These are phyloP conservation scores for Ramazzottius varieornatus DNA, from an alignment of 2,888 invertebrate species.

Conservation along the genomic window DNA sequence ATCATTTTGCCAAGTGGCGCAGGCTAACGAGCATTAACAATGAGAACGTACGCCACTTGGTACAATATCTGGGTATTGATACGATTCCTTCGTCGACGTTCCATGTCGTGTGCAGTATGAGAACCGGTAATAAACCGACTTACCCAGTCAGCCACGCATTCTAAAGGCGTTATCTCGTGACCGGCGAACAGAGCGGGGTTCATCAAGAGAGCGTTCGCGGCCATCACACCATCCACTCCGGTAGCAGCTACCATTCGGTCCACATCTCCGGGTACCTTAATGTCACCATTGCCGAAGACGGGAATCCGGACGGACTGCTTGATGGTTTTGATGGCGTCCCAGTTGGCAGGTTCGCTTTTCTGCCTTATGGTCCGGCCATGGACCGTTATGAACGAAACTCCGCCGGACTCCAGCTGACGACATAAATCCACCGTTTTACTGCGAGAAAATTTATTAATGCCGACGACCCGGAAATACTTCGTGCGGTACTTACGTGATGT, in stretches of 20 bases:
- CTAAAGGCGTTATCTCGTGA: conserved; percentile 19
- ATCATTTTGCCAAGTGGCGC: too few species aligned
- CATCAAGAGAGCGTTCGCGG: conserved; percentile 25
- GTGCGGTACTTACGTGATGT: conserved; percentile 27
- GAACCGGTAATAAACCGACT: conserved; percentile 12
- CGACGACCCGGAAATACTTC: neutral
- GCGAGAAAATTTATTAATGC: conserved; percentile 5
- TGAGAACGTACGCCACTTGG: too few species aligned
- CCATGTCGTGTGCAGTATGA: too few species aligned
- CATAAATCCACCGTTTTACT: conserved; percentile 48
- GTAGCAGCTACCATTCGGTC: conserved; percentile 18
- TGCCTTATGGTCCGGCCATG: conserved; percentile 71
- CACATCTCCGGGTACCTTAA: conserved; percentile 19
- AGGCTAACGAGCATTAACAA: too few species aligned
- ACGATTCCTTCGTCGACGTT: too few species aligned
- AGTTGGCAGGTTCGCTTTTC: conserved; percentile 39
- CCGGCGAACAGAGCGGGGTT: conserved; percentile 28
- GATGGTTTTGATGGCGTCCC: conserved; percentile 40
- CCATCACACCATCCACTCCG: conserved; percentile 26
- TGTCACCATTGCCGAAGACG: conserved; percentile 59
- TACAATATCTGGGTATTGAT: too few species aligned
- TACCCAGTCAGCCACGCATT: conserved; percentile 26
- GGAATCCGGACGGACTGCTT: conserved; percentile 47
- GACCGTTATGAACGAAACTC: conserved; percentile 60
- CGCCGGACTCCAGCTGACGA: conserved; percentile 49